Percentiles rank a stretch among this genome's conserved stretches.
Conservation (phyloP, 2,113 vertebrate species). For the Sinocyclocheilus anshuiensis region DNA sequence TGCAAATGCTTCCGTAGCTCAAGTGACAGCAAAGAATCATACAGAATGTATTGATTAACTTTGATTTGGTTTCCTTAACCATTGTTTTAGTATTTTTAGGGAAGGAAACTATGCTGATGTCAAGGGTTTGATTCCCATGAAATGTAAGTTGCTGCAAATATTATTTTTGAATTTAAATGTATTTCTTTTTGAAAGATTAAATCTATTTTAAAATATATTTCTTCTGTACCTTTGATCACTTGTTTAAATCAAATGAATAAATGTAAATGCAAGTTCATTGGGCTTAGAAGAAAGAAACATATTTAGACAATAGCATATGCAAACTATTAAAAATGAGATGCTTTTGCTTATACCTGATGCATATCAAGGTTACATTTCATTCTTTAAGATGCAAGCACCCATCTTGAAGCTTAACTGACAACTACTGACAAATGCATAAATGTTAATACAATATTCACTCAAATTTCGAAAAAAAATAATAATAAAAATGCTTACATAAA, state of each 20-base stretch:
- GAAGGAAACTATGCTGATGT: neutral
- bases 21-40: neutral
- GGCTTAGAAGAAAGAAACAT: neutral
- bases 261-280: neutral
- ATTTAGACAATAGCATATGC: neutral
- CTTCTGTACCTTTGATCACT: too few relatives aligned
- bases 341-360: neutral
- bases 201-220: too few relatives aligned
- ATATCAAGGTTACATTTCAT: neutral
- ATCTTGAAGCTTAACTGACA: too few relatives aligned
- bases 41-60: neutral
- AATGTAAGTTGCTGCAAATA: neutral
- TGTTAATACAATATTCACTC: neutral
- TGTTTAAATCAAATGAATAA: neutral
- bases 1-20: neutral
- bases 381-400: neutral
- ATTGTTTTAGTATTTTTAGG: neutral
- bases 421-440: neutral
- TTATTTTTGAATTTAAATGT: neutral
- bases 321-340: neutral
- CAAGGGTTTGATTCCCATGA: neutral
- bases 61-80: neutral
- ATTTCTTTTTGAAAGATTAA: too few relatives aligned
- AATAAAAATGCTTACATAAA: neutral
- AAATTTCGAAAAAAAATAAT: neutral